Conservation (phyloP, 1,140 invertebrate species). For the Cryptotermes secundus region DNA sequence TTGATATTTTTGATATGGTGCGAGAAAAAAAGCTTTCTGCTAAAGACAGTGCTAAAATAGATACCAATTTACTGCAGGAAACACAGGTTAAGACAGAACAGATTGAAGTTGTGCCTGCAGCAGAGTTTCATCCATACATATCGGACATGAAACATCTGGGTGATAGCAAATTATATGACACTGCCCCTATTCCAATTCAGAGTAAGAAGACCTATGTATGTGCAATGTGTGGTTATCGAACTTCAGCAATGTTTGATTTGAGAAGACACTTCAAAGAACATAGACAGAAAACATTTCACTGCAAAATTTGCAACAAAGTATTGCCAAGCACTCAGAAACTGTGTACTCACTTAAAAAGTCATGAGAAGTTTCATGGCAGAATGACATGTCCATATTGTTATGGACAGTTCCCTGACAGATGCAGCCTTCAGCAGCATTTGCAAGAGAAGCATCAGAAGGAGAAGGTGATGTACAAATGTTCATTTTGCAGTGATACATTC, state of each 20-base stretch:
- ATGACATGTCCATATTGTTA: constrained; percentile 31
- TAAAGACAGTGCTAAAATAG: not conserved
- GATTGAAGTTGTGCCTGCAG: not conserved
- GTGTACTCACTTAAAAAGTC: not conserved
- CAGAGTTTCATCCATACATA: not conserved
- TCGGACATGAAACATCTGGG: not conserved
- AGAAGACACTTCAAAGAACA: constrained; percentile 31
- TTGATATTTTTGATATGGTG: constrained; percentile 14
- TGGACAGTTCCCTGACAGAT: constrained; percentile 21
- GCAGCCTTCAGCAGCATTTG: constrained; percentile 26
- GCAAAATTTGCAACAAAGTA: constrained; percentile 17
- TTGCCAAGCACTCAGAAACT: constrained; percentile 16
- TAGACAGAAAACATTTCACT: constrained; percentile 24
- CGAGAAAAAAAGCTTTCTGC: constrained; percentile 16
- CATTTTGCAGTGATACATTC: constrained; percentile 26
- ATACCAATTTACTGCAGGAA: not conserved
- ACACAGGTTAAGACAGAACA: not conserved
- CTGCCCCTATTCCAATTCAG: not conserved
- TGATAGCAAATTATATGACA: not conserved
- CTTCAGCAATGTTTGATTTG: not conserved
- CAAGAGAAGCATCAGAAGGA: constrained; percentile 28
- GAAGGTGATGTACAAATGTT: constrained; percentile 30
- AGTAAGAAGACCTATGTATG: constrained; percentile 30
- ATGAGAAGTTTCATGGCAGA: constrained; percentile 9
- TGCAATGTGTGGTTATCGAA: constrained; percentile 29